Evolutionary conservation across 2,888 invertebrate genomes (phyloP).

Genomic region (Gymnosoma rotundatum): DNA sequence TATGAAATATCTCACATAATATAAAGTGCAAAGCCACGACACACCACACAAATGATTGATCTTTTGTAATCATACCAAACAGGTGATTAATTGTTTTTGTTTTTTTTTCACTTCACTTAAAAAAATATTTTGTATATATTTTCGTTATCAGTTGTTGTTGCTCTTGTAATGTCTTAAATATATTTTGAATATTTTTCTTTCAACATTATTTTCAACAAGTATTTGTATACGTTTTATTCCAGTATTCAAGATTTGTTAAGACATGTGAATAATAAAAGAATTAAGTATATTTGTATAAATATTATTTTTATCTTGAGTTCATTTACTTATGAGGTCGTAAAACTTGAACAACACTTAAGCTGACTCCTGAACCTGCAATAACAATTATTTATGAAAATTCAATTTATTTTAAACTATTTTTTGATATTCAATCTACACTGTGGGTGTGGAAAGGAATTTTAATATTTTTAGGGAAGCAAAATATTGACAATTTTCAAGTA

Average conservation of each 20-base stretch:
- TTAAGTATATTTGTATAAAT: constrained; percentile 21
- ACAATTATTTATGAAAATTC: constrained; percentile 35
- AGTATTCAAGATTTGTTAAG: constrained; percentile 2
- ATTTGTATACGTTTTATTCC: constrained; percentile 34
- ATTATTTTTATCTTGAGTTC: constrained; percentile 59
- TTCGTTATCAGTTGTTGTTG: constrained; percentile 12
- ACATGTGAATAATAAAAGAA: constrained; percentile 3
- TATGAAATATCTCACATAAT: constrained; percentile 43
- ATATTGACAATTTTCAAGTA: no score
- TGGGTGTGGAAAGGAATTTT: no score
- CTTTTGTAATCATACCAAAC: constrained; percentile 65
- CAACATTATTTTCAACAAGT: constrained; percentile 61
- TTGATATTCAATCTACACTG: no score
- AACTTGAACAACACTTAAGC: constrained; percentile 58
- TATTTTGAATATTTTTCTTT: constrained; percentile 51
- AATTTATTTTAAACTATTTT: constrained; percentile 24
- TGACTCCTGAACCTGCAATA: constrained; percentile 60
- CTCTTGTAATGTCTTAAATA: constrained; percentile 14
- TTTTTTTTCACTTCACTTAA: constrained; percentile 34
- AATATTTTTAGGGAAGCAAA: no score
- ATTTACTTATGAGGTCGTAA: constrained; percentile 56
- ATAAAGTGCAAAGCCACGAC: constrained; percentile 51
- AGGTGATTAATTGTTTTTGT: constrained; percentile 68
- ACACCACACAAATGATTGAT: constrained; percentile 65
- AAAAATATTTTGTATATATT: neutral